phyloP scores from a whole-genome alignment of 2,113 vertebrate species.

The Catharus fuscescens region DNA sequence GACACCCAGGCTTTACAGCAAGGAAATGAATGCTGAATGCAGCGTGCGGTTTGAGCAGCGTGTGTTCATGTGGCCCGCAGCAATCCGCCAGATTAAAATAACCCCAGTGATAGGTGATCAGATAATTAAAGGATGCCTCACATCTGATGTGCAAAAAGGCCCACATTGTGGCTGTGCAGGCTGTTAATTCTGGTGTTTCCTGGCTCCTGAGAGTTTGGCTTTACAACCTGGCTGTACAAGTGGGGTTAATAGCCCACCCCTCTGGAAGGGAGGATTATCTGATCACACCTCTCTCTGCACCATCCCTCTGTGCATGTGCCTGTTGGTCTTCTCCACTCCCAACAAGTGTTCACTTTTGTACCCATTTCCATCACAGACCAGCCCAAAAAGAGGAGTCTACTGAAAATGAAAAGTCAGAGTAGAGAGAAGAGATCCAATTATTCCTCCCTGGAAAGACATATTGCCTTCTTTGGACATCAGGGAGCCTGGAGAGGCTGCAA shows the following conservation, averaged over 20 bases:
- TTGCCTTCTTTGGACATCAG: neutral
- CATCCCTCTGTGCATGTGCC: neutral
- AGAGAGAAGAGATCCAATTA: neutral
- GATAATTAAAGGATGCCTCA: slow-evolving; percentile 10
- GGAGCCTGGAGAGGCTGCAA: neutral
- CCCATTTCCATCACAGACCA: neutral
- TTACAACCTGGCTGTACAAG: neutral
- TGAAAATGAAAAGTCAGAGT: neutral
- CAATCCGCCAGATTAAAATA: neutral
- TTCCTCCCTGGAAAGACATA: rapidly evolving
- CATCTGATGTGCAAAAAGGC: neutral
- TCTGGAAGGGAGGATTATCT: neutral
- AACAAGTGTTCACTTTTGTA: neutral
- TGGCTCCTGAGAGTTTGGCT: neutral
- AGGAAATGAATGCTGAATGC: slow-evolving; percentile 46
- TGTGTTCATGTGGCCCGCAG: neutral
- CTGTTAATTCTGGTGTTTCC: neutral
- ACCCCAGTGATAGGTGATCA: neutral
- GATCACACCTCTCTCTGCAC: neutral
- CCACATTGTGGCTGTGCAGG: neutral
- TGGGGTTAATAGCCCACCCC: neutral
- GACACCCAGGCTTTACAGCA: neutral
- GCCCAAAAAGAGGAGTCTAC: neutral
- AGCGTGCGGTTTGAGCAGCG: neutral
- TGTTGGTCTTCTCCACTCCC: neutral